phyloP scores from a whole-genome alignment of 2,113 vertebrate genomes.

The Manacus vitellinus region DNA sequence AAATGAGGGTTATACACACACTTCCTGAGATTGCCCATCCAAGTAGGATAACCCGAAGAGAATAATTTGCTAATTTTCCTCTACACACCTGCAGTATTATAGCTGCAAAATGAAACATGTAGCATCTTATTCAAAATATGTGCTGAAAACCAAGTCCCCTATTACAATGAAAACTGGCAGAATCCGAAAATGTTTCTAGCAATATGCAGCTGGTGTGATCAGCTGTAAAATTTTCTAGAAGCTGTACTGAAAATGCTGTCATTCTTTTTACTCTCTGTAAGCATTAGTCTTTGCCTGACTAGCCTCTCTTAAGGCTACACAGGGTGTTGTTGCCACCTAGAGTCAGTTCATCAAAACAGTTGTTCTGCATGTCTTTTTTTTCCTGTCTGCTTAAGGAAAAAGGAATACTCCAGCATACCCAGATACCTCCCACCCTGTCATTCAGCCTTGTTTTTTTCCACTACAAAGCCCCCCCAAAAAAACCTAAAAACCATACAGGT shows the following conservation, averaged over 20 bases:
- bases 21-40: not conserved
- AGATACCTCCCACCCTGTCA: not conserved
- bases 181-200: not conserved
- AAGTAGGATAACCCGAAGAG: not conserved
- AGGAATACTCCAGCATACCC: not conserved
- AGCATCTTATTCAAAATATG: not conserved
- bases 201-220: not conserved
- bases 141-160: not conserved
- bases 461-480: not conserved
- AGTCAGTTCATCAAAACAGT: conserved; percentile 5
- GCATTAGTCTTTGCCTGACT: not conserved
- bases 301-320: not conserved
- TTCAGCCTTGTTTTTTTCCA: not conserved
- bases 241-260: not conserved
- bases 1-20: not conserved
- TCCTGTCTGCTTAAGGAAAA: not conserved
- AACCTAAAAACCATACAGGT: rapidly evolving
- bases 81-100: not conserved
- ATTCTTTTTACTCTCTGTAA: not conserved
- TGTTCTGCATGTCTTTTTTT: not conserved
- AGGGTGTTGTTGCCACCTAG: conserved; percentile 72
- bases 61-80: not conserved
- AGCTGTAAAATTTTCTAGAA: not conserved
- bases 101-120: not conserved
- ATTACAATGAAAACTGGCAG: not conserved